Conservation (phyloP, 2,888 invertebrate genomes). For the Cecidostiba fungosa region DNA sequence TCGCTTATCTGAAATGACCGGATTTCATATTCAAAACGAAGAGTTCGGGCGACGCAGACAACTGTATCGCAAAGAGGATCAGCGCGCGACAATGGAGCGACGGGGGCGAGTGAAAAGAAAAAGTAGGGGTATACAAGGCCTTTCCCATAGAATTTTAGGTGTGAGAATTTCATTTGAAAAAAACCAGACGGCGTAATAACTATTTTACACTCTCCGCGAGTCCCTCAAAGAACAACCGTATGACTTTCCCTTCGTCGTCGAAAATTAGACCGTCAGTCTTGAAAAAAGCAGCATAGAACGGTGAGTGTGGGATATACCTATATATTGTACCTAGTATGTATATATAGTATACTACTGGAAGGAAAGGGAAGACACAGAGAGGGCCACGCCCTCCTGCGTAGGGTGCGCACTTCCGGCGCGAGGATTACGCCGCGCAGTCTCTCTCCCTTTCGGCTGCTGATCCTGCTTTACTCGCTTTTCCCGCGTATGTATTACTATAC, state of each 20-base stretch:
- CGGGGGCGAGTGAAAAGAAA: not conserved
- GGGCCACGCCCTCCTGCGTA: conserved; percentile 74
- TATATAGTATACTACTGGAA: not conserved
- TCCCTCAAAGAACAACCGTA: not conserved
- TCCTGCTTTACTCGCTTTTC: conserved; percentile 24
- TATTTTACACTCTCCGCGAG: not conserved
- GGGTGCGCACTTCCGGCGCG: conserved; percentile 74
- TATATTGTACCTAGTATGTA: not conserved
- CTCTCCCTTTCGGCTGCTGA: conserved; percentile 25
- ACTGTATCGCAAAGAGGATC: conserved; percentile 55
- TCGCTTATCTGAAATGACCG: conserved; percentile 2
- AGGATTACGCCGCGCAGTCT: conserved; percentile 68
- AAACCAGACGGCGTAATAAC: not conserved
- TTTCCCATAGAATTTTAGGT: not conserved
- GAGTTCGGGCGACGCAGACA: conserved; percentile 15
- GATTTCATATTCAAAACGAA: conserved; percentile 48
- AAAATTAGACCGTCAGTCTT: not conserved
- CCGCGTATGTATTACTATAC: conserved; percentile 1
- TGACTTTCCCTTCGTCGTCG: not conserved
- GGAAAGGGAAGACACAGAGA: conserved; percentile 48
- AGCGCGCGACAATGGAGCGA: conserved; percentile 5
- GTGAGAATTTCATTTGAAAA: conserved; percentile 4
- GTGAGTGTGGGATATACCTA: not conserved
- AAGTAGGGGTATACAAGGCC: not conserved
- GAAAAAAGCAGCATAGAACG: not conserved